These are phyloP conservation scores for Emys orbicularis DNA, from an alignment of 2,797 vertebrate genomes.

Conservation along the genomic window DNA sequence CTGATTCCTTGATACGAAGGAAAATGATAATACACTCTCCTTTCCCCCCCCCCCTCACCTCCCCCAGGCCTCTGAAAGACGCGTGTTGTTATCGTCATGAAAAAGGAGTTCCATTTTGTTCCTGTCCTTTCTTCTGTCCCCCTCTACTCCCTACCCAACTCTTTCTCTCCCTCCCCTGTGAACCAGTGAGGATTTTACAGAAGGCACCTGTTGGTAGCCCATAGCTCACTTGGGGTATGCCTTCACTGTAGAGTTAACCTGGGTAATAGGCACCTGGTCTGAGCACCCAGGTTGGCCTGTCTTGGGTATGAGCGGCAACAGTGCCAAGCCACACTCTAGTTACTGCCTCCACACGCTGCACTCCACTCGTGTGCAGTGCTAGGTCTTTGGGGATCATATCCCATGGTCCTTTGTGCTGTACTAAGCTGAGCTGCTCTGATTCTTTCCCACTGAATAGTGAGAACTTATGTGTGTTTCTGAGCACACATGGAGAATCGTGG, in stretches of 20 bases:
- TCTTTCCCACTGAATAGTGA: background rate
- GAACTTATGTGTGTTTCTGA: background rate
- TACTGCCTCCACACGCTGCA: background rate
- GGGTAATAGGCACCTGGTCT: background rate
- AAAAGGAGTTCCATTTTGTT: background rate
- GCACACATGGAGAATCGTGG: background rate
- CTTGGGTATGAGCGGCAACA: background rate
- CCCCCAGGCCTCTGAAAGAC: background rate
- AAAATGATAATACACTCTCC: background rate
- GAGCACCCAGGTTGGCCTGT: background rate
- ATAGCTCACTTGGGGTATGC: background rate
- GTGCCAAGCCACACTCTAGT: background rate
- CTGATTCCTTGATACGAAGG: background rate
- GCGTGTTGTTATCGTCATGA: background rate
- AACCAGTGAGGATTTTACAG: background rate
- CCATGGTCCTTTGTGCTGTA: no score
- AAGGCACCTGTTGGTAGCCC: background rate
- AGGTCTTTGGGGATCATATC: no score
- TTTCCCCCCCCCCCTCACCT: accelerated
- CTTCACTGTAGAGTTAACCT: background rate
- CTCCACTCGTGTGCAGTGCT: background rate
- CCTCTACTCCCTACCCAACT: background rate
- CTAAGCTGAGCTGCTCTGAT: no score
- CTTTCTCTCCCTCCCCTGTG: background rate
- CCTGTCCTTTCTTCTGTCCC: background rate